Evolutionary conservation across 2,797 vertebrate genomes (phyloP).

Genomic region (Gallinago nigripennis): DNA sequence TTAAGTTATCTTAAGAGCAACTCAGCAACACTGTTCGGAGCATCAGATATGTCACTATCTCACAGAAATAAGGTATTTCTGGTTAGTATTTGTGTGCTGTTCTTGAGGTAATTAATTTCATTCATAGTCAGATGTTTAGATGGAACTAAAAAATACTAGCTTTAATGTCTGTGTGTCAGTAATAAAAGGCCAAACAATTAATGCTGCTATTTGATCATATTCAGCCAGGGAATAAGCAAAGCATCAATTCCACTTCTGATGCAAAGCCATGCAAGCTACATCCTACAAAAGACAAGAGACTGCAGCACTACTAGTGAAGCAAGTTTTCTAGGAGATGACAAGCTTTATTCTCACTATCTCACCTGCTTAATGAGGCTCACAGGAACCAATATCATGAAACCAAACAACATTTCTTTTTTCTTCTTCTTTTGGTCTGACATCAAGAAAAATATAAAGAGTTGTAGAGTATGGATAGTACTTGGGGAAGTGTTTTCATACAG

Average conservation of each 20-base stretch:
- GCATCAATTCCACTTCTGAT: not conserved
- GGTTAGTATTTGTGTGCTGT: not conserved
- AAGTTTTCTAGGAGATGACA: not conserved
- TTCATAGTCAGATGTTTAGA: not conserved
- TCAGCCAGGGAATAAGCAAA: not conserved
- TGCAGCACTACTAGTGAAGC: not conserved
- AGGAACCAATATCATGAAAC: constrained; percentile 77
- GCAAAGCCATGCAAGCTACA: constrained; percentile 53
- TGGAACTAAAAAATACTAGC: too few relatives aligned
- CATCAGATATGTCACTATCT: not conserved
- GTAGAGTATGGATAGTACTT: not conserved
- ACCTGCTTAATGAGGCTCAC: constrained; percentile 69
- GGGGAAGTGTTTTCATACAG: not conserved
- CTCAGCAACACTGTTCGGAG: not conserved
- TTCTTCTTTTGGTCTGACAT: constrained; percentile 81
- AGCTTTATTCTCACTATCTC: constrained; percentile 53
- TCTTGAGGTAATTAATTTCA: not conserved
- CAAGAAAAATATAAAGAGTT: constrained; percentile 47
- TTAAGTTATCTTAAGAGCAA: not conserved
- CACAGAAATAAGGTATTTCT: not conserved
- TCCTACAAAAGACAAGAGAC: not conserved
- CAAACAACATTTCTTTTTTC: constrained; percentile 86
- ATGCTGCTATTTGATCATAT: not conserved
- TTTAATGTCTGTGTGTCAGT: not conserved
- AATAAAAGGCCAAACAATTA: not conserved